Conservation (phyloP, 2,888 invertebrate species). For the Cephus spinipes region DNA sequence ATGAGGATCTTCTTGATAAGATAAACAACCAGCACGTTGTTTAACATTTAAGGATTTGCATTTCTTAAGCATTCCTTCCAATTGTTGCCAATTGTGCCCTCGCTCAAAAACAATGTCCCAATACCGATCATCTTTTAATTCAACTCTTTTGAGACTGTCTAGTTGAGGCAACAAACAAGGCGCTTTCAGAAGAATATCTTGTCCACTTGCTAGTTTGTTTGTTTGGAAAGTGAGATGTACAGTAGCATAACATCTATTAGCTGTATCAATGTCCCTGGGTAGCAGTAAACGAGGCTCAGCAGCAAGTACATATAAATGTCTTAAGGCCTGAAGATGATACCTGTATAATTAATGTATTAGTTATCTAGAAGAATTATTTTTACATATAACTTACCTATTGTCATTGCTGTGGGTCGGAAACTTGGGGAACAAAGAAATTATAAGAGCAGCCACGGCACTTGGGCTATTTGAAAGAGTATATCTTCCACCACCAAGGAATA, state of each 20-base stretch:
- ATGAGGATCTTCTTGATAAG: constrained; percentile 86
- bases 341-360: constrained; percentile 67
- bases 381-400: constrained; percentile 76
- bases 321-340: constrained; percentile 96
- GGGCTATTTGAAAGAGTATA: constrained; percentile 86
- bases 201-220: constrained; percentile 68
- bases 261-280: constrained; percentile 86
- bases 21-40: constrained; percentile 89
- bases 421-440: constrained; percentile 96
- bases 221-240: constrained; percentile 67
- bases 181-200: constrained; percentile 75
- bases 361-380: constrained; percentile 7
- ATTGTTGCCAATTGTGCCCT: constrained; percentile 85
- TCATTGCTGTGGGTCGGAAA: constrained; percentile 97
- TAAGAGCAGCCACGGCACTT: constrained; percentile 86
- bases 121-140: constrained; percentile 86
- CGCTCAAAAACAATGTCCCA: constrained; percentile 90
- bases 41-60: constrained; percentile 85
- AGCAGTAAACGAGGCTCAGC: constrained; percentile 90
- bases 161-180: constrained; percentile 91
- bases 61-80: constrained; percentile 76
- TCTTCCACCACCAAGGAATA: constrained; percentile 94
- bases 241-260: constrained; percentile 85
- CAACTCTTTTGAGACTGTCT: constrained; percentile 78
- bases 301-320: constrained; percentile 96